These are phyloP conservation scores for Nothobranchius kuhntae DNA, from an alignment of 2,113 vertebrate species.

Conservation along the genomic window DNA sequence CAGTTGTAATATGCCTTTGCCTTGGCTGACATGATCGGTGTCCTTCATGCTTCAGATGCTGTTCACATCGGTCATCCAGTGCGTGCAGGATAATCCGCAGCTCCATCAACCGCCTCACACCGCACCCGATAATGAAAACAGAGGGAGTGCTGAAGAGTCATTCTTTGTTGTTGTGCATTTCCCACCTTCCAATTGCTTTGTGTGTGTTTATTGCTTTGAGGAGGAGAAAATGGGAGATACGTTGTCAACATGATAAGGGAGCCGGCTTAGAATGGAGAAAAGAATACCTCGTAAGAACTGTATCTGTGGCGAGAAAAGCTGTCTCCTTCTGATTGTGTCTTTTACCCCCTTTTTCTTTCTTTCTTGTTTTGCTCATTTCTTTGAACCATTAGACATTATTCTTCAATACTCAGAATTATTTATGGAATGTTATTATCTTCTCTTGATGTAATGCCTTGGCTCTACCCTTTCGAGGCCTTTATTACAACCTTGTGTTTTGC, in stretches of 20 bases:
- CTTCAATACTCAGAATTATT: too few relatives aligned
- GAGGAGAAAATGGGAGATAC: conserved; percentile 54
- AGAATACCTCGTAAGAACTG: conserved; percentile 29
- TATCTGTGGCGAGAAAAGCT: conserved; percentile 14
- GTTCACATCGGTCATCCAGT: conserved; percentile 53
- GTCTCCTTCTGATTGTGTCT: conserved; percentile 10
- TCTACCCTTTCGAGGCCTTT: conserved; percentile 27
- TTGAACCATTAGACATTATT: neutral
- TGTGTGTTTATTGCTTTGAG: conserved; percentile 47
- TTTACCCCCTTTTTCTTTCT: neutral
- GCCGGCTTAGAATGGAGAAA: conserved; percentile 9
- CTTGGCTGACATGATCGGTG: conserved; percentile 50
- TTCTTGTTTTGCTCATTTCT: neutral
- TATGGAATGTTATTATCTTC: neutral
- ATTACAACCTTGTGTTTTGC: conserved; percentile 32
- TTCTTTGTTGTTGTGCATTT: conserved; percentile 40
- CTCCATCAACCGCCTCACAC: conserved; percentile 31
- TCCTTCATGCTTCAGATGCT: conserved; percentile 70
- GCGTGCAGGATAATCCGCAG: conserved; percentile 63
- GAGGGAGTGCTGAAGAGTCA: conserved; percentile 24
- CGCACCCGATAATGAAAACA: conserved; percentile 36
- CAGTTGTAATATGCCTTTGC: conserved; percentile 57
- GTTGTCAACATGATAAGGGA: conserved; percentile 37
- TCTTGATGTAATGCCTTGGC: conserved; percentile 2
- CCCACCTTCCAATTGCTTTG: conserved; percentile 9